A percentile compares a stretch with the other conserved stretches of the same genome.
Conservation (phyloP, 2,113 vertebrate species). For the Perccottus glenii region DNA sequence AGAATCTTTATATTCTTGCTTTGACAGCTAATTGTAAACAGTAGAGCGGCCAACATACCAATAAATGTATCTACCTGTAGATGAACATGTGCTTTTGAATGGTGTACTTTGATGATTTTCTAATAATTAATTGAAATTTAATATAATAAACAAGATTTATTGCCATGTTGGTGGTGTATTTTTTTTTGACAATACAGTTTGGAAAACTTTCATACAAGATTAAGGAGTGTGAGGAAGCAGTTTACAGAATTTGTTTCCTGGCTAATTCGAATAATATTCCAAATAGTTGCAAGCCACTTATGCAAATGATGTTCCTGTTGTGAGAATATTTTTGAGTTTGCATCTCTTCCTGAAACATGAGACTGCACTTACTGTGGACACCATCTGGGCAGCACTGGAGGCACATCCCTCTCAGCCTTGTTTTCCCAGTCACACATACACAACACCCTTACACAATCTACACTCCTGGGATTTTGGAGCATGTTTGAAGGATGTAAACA, state of each 20-base stretch:
- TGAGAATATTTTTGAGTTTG: background rate
- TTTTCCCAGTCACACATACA: background rate
- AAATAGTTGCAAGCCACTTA: background rate
- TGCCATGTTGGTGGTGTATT: too few species aligned
- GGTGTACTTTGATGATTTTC: too few species aligned
- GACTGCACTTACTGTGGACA: constrained; percentile 8
- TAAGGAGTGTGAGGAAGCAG: too few species aligned
- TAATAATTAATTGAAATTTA: too few species aligned
- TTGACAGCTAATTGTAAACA: too few species aligned
- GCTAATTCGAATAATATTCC: background rate
- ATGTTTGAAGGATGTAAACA: constrained; percentile 12
- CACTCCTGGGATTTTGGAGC: background rate
- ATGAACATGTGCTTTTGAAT: too few species aligned
- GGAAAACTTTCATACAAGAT: too few species aligned
- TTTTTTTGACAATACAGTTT: too few species aligned
- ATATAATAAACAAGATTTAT: too few species aligned
- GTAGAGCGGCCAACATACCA: too few species aligned
- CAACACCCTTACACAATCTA: background rate
- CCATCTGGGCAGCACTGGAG: background rate
- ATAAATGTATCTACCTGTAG: too few species aligned
- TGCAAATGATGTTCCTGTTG: background rate
- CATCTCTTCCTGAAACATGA: background rate
- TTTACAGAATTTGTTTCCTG: background rate
- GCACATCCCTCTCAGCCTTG: background rate
- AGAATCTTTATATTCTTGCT: too few species aligned